phyloP scores from a whole-genome alignment of 2,888 invertebrate species.

The Phortica okadai region DNA sequence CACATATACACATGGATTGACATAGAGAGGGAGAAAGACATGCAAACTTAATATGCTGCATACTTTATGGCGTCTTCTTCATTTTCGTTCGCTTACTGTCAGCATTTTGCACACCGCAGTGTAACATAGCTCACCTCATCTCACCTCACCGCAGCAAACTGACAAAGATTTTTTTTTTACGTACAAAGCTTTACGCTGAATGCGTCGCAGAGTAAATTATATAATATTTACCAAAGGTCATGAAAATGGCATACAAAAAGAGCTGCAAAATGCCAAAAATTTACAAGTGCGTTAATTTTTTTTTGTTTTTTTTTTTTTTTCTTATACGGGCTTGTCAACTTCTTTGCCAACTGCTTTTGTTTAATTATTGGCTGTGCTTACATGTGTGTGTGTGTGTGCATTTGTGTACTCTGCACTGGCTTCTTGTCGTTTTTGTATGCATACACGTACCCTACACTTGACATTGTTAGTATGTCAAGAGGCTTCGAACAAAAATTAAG shows the following conservation, averaged over 20 bases:
- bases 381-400: no score
- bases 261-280: neutral
- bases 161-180: neutral
- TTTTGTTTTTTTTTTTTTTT: no score
- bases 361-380: no score
- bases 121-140: neutral
- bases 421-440: no score
- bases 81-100: neutral
- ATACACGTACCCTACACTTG: no score
- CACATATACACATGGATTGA: neutral
- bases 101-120: neutral
- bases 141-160: neutral
- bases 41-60: neutral
- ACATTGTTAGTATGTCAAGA: no score
- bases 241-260: neutral
- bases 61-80: neutral
- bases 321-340: no score
- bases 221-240: conserved; percentile 13
- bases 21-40: neutral
- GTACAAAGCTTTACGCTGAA: neutral
- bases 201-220: neutral
- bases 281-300: no score
- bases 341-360: no score
- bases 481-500: no score
- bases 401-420: no score